Evolutionary conservation across 2,797 vertebrate species (phyloP).

Genomic region (Tympanoctomys barrerae): DNA sequence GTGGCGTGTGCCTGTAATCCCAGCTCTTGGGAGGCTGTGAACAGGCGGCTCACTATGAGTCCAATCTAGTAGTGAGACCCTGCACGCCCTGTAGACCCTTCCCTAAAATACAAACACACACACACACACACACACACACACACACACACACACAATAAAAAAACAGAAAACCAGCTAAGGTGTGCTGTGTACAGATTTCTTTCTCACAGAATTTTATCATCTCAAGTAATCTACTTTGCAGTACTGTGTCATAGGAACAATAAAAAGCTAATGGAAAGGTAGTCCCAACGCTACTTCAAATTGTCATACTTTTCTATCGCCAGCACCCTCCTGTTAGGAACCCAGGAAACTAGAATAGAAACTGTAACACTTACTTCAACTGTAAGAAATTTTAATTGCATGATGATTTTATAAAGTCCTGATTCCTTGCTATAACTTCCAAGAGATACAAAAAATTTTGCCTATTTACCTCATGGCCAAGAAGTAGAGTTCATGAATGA

Average conservation of each 20-base stretch:
- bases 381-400: background rate
- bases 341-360: background rate
- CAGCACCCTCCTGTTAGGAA: background rate
- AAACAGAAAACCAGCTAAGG: background rate
- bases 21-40: too few relatives aligned
- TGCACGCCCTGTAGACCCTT: too few relatives aligned
- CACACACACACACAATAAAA: too few relatives aligned
- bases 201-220: background rate
- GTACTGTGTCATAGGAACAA: slow-evolving; percentile 19
- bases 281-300: background rate
- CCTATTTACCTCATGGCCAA: background rate
- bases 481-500: background rate
- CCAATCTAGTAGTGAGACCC: too few relatives aligned
- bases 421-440: background rate
- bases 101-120: too few relatives aligned
- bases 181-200: background rate
- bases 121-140: too few relatives aligned
- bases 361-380: background rate
- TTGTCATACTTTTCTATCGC: slow-evolving; percentile 12
- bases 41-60: too few relatives aligned
- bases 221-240: background rate
- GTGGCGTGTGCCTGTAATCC: too few relatives aligned
- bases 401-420: slow-evolving; percentile 33
- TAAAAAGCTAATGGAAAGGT: background rate
- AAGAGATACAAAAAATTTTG: background rate